A percentile compares a stretch with the other conserved stretches of the same genome.
Evolutionary conservation across 2,797 vertebrate species (phyloP).

Genomic region (Ataeniobius toweri): DNA sequence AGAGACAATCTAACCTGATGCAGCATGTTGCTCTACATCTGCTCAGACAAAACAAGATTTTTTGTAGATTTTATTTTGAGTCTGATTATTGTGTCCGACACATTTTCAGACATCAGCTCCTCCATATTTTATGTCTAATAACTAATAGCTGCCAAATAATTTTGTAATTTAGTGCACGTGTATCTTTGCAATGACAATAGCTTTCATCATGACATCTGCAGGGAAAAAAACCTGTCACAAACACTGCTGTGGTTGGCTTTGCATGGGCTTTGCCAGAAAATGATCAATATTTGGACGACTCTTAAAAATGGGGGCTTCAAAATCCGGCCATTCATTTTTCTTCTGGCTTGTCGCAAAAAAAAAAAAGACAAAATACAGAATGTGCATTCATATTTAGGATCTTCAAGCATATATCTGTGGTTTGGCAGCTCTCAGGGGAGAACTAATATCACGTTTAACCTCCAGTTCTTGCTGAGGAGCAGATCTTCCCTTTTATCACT

Average conservation of each 20-base stretch:
- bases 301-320: not conserved
- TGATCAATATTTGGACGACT: conserved; percentile 21
- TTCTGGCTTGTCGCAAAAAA: conserved; percentile 13
- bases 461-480: conserved; percentile 27
- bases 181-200: conserved; percentile 1
- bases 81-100: not conserved
- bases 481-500: conserved; percentile 35
- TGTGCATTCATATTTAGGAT: conserved; percentile 50
- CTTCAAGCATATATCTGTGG: conserved; percentile 43
- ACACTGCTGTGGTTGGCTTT: conserved; percentile 19
- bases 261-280: conserved; percentile 12
- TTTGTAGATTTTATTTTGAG: not conserved
- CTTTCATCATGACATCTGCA: not conserved
- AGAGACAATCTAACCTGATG: conserved; percentile 4
- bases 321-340: conserved; percentile 24
- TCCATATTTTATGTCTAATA: conserved; percentile 2
- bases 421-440: conserved; percentile 42
- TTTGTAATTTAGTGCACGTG: not conserved
- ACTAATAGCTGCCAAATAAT: not conserved
- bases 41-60: conserved; percentile 11
- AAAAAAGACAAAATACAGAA: conserved; percentile 39
- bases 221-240: conserved; percentile 25
- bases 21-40: conserved; percentile 22
- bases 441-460: conserved; percentile 44
- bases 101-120: not conserved